phyloP scores from a whole-genome alignment of 2,113 vertebrate genomes.

The Phycodurus eques region DNA sequence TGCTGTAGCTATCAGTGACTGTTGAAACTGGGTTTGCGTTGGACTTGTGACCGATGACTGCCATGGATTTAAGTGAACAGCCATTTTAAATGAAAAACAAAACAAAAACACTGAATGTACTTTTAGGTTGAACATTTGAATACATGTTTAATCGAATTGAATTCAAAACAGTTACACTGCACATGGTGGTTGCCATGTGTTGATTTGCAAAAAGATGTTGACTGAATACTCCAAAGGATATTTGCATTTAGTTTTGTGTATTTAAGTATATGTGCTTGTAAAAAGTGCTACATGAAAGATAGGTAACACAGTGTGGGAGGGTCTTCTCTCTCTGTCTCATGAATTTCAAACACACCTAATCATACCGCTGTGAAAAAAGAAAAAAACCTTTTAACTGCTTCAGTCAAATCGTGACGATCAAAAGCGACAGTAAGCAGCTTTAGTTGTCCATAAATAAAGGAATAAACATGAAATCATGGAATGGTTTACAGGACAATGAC shows the following conservation, averaged over 20 bases:
- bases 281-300: no score
- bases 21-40: no score
- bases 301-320: not conserved
- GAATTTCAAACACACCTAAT: constrained; percentile 37
- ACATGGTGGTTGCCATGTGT: not conserved
- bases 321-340: constrained; percentile 6
- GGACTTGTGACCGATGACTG: no score
- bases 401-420: constrained; percentile 45
- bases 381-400: constrained; percentile 17
- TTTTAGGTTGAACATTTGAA: no score
- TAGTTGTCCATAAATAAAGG: constrained; percentile 30
- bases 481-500: constrained; percentile 50
- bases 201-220: not conserved
- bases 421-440: constrained; percentile 32
- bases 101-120: no score
- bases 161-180: no score
- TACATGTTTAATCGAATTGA: no score
- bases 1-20: not conserved
- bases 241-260: not conserved
- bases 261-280: no score
- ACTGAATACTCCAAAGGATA: not conserved
- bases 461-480: constrained; percentile 46
- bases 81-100: no score
- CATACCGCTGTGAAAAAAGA: no score
- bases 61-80: no score